These are phyloP conservation scores for Diuraphis noxia DNA, from an alignment of 1,140 invertebrate species.

Conservation along the genomic window DNA sequence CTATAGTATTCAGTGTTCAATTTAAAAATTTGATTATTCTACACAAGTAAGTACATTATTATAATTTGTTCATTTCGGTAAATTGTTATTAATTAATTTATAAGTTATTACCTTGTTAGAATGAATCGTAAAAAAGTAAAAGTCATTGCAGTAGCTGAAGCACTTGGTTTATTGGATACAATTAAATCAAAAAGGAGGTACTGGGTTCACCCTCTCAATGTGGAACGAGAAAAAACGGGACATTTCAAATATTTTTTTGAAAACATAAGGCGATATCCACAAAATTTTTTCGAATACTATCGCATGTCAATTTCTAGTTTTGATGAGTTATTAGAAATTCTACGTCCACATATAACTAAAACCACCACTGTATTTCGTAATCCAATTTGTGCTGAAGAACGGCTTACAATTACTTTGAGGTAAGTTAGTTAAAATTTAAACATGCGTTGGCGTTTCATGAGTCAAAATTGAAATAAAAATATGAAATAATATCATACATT, in stretches of 20 bases:
- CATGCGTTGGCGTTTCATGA: too few species aligned
- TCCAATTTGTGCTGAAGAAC: constrained; percentile 22
- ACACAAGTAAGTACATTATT: neutral
- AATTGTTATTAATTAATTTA: neutral
- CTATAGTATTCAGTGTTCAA: neutral
- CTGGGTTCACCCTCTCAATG: neutral
- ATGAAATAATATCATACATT: too few species aligned
- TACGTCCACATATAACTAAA: constrained; percentile 6
- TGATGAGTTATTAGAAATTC: constrained; percentile 19
- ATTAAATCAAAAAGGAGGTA: neutral
- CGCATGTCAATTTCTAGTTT: constrained; percentile 19
- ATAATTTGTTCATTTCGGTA: neutral
- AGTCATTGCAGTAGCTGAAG: constrained; percentile 9
- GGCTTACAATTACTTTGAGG: constrained; percentile 25
- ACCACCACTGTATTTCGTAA: neutral
- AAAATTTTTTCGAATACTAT: constrained; percentile 11
- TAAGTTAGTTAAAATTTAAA: neutral
- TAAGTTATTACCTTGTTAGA: neutral
- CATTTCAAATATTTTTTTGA: neutral
- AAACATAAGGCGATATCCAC: constrained; percentile 11
- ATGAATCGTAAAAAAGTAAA: neutral
- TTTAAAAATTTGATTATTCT: neutral
- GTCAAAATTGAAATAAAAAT: neutral
- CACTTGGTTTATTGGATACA: neutral
- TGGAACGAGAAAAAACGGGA: neutral